Base-by-base conservation (phyloP, 2,113 vertebrate species). In the Menidia beryllina region DNA sequence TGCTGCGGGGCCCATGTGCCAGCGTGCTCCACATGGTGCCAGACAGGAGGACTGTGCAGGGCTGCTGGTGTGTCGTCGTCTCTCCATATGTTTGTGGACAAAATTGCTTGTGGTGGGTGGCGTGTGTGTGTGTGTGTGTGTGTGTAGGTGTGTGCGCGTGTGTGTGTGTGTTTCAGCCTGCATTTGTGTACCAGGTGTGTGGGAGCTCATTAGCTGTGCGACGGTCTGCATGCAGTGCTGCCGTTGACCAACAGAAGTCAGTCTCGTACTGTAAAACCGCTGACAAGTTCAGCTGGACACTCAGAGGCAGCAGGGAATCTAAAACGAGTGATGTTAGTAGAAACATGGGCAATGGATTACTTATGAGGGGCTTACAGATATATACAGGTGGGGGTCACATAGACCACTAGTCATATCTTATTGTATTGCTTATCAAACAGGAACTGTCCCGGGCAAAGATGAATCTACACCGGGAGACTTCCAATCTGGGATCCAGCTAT, bases 231-330 rank as follows among this genome's bases (percentile, higher is more conserved):
- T 72, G 78, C 71, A 82, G 38, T 76, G 25, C 82, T 50, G 7
- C 26, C 21, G 0, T 0, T 14, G 56, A n/a, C 82, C 86, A 47
- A 66, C n/a, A 75, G 90, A 74, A 76, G 87, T 69, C 90, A 71
- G 72, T 84, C 77, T 77, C 82, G 79, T 2, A 78, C 60, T 14
- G 9, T 59, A 48, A 61, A 77, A 72, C 11, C 5, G 26, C 0
- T 0, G 14, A 20, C 26, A 23, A 1, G 27, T 4, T 34, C 47
- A 8, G 39, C 1, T 0, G 48, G 49, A 10, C 23, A 23, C 12
- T 14, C 36, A 57, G 7, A 15, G n/a, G 26, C 55, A 60, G 11
- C 21, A 47, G 23, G 68, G 23, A 39, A 12, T 13, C n/a, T n/a
- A n/a, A n/a, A 43, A 43, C 23, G 45, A 19, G 3, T 45, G 19